Base-by-base conservation (phyloP, 35 echinoderm and acorn worm species). In the Chiridota heheva region DNA sequence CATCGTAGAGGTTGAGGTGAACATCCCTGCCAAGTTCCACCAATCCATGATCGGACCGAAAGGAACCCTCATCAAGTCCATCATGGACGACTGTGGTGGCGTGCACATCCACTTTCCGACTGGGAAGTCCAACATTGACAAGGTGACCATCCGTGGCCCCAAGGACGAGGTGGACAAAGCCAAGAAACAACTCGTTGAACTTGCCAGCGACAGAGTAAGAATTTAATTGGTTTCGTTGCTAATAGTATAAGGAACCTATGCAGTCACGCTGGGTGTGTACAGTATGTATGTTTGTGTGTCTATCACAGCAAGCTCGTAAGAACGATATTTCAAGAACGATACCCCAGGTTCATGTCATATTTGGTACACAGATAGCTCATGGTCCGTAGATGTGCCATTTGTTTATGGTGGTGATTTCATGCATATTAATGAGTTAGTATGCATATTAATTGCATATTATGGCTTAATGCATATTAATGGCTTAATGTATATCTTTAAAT, bases 131-230 rank as follows among this genome's bases (percentile, higher is more conserved):
- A 70, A 70, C 36, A 86, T 78, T 43, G 93, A 97, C 65, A 87
- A 78, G 36, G 93, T 97, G 0, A 86, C 88, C 8, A 81, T 97
- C 79, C 42, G 93, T 5, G 93, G 93, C 57, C 88, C 84, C 5
- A 97, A 97, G 72, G 93, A 97, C 10, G 93, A 97, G 55, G 92
- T 96, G 40, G 76, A 87, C 6, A 91, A 84, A 38, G 93, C 93
- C 47, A 97, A 97, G 80, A 87, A 83, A 87, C 84, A 87, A 80
- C 83, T 97, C 46, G 35, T 88, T 46, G 93, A 97, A 22, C 84
- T 97, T 20, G 84, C 93, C 34, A 88, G 47, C 81, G 84, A 91
- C 71, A 81, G 80, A 74, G 92, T 96, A 77, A 55, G 83, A 10
- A 2, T 26, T 7, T 2, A 53, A 22, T 74, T 35, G 48, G 48